These are phyloP conservation scores for Mythimna pallens DNA, from an alignment of 2,888 invertebrate species.

Conservation along the genomic window DNA sequence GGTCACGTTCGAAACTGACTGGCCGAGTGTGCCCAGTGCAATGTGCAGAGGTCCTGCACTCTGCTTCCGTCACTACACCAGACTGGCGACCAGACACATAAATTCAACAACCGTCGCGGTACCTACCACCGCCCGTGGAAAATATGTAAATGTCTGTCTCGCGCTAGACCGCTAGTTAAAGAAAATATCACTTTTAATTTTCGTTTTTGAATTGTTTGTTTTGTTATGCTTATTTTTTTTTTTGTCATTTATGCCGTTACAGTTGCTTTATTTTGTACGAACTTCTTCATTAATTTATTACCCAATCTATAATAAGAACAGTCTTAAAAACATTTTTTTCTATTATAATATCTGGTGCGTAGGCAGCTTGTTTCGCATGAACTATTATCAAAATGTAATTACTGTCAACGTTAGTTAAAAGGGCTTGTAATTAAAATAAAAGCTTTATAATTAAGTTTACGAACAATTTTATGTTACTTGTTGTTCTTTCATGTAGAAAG, in stretches of 20 bases:
- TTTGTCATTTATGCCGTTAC: neutral
- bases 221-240: slow-evolving; percentile 12
- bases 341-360: neutral
- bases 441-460: slow-evolving; percentile 20
- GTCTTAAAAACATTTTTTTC: neutral
- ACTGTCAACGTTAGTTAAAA: slow-evolving; percentile 5
- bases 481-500: slow-evolving; percentile 6
- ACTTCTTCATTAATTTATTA: neutral
- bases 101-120: slow-evolving; percentile 69
- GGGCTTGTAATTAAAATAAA: slow-evolving; percentile 31
- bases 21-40: slow-evolving; percentile 66
- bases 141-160: slow-evolving; percentile 65
- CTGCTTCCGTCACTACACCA: slow-evolving; percentile 44
- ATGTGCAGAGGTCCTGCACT: slow-evolving; percentile 59
- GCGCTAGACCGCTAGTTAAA: slow-evolving; percentile 26
- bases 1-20: slow-evolving; percentile 62
- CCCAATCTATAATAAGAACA: neutral
- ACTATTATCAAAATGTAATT: slow-evolving; percentile 31
- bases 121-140: slow-evolving; percentile 50
- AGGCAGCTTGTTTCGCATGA: neutral
- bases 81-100: slow-evolving; percentile 70
- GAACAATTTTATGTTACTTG: slow-evolving; percentile 5
- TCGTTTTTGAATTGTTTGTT: slow-evolving; percentile 13
- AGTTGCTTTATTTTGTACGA: neutral
- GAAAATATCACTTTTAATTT: slow-evolving; percentile 32